These are phyloP conservation scores for Nasonia giraulti DNA, from an alignment of 1,140 invertebrate species.

Conservation along the genomic window DNA sequence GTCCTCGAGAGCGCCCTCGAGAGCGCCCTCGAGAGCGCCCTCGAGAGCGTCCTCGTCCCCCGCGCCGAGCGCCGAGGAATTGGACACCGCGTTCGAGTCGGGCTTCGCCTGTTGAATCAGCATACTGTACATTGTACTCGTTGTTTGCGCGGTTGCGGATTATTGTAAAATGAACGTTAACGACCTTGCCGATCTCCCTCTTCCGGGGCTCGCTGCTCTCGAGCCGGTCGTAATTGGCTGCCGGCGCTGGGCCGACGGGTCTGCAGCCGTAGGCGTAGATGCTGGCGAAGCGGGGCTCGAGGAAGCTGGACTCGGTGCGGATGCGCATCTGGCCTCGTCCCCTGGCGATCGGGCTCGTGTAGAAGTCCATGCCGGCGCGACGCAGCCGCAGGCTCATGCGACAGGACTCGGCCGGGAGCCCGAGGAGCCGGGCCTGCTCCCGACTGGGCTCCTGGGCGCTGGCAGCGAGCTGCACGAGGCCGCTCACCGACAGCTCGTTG, in stretches of 20 bases:
- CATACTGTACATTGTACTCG: no score
- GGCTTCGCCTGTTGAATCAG: background rate
- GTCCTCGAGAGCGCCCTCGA: no score
- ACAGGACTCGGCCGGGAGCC: slow-evolving; percentile 76
- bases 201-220: slow-evolving; percentile 35
- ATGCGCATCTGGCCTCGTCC: slow-evolving; percentile 81
- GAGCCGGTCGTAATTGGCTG: background rate
- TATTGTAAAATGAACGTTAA: no score
- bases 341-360: slow-evolving; percentile 74
- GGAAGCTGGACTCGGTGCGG: slow-evolving; percentile 86
- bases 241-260: slow-evolving; percentile 12
- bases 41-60: background rate
- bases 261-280: slow-evolving; percentile 87
- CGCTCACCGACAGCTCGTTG: slow-evolving; percentile 85
- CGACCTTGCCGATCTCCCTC: background rate
- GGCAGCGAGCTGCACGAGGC: slow-evolving; percentile 78
- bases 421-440: background rate
- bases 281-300: slow-evolving; percentile 87
- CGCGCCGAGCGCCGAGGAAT: background rate
- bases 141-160: no score
- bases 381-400: slow-evolving; percentile 86
- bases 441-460: slow-evolving; percentile 62
- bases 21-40: no score
- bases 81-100: slow-evolving; percentile 18
- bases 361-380: slow-evolving; percentile 84